Evolutionary conservation across 2,888 invertebrate genomes (phyloP), one percentile per base, ranked within the genome.

Genomic region (Beris morrisii): DNA sequence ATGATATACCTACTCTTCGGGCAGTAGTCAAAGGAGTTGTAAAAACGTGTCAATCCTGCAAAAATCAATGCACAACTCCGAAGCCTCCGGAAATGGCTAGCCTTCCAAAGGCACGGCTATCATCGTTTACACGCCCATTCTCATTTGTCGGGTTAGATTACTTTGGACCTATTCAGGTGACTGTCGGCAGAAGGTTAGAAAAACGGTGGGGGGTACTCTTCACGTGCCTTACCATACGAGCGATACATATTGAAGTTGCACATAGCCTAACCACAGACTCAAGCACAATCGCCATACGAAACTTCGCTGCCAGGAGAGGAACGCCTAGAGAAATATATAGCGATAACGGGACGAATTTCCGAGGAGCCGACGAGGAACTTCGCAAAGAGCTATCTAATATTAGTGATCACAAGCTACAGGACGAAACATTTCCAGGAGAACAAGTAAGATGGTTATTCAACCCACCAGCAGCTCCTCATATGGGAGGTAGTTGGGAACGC

Each of bases 111-210:
- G 69, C 70, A 12, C 50, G 70, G 28, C 28, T 71, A 7, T 67
- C 69, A 9, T 70, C 70, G 13, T 68, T 67, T 15, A 55, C 67
- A 1, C 22, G 64, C 4, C 70, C 70, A 1, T 72, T 72, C 48
- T 46, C 69, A 2, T 71, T 71, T 46, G 69, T 71, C 7, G 73
- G 71, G 0, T 28, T 72, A 3, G 73, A 73, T 55, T 72, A 68
- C 48, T 72, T 70, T 70, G 72, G 72, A 3, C 72, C 71, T 4
- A 22, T 72, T 11, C 43, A 30, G 1, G 67, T 71, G 1, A 13
- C 68, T 0, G 67, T 69, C 4, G 67, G 44, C 9, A 44, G 44
- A 44, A 9, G 11, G 2, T 12, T n/a, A 12, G 44, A 44, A n/a
- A 44, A 44, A 44, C 2, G 44, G n/a, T 44, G 44, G 44, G 44